These are phyloP conservation scores for Automeris io DNA, from an alignment of 2,888 invertebrate genomes.

Conservation along the genomic window DNA sequence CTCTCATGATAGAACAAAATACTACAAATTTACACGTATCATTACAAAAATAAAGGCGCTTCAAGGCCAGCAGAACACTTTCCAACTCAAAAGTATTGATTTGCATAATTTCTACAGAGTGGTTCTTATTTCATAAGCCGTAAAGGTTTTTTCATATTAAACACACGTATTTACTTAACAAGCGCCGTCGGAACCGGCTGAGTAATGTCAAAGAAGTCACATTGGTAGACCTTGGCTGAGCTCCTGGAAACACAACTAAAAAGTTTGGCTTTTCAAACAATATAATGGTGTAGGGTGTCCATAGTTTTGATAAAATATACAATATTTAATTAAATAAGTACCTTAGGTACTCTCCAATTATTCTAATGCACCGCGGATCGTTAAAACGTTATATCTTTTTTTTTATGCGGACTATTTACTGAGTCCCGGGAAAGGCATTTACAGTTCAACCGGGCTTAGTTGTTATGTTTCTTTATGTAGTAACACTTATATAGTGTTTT, in stretches of 20 bases:
- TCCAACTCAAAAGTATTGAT: conserved; percentile 28
- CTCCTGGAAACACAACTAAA: conserved; percentile 26
- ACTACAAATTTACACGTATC: no score
- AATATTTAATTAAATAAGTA: no score
- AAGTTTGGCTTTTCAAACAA: conserved; percentile 10
- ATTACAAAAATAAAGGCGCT: conserved; percentile 28
- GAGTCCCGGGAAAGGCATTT: no score
- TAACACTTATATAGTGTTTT: no score
- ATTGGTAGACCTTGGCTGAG: conserved; percentile 42
- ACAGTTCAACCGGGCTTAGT: no score
- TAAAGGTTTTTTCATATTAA: conserved; percentile 12
- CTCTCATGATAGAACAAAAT: no score
- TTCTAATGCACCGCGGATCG: no score
- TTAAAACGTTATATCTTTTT: no score
- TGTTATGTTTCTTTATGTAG: no score
- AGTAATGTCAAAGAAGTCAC: conserved; percentile 63
- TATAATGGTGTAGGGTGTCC: conserved; percentile 12
- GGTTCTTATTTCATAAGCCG: conserved; percentile 4
- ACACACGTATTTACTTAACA: conserved; percentile 10
- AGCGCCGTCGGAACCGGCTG: conserved; percentile 33
- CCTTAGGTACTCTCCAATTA: no score
- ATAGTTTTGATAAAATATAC: not conserved
- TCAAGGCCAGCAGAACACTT: conserved; percentile 41
- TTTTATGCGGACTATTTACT: no score
- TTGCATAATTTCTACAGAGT: conserved; percentile 10